Evolutionary conservation across 1,140 invertebrate species (phyloP).

Genomic region (Paraescarpia echinospica): DNA sequence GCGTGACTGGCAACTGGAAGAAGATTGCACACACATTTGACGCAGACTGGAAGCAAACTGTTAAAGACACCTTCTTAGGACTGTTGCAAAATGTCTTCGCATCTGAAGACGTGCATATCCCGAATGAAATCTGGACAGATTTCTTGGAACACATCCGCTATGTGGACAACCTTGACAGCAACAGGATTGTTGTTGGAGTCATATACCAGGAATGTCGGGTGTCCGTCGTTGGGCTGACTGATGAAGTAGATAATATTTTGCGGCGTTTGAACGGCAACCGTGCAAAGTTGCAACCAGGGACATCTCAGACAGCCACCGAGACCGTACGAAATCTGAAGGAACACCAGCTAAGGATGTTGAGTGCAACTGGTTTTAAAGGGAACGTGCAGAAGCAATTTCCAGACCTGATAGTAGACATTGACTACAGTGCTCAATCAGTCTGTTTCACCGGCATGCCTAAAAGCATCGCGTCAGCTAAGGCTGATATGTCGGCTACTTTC

Average conservation of each 20-base stretch:
- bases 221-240: background rate
- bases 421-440: background rate
- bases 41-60: background rate
- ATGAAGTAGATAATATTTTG: background rate
- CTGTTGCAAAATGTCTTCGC: background rate
- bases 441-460: background rate
- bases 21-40: background rate
- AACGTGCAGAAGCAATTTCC: background rate
- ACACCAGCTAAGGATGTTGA: background rate
- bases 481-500: background rate
- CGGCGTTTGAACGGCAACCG: background rate
- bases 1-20: background rate
- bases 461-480: background rate
- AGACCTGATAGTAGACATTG: background rate
- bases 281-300: background rate
- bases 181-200: background rate
- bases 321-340: background rate
- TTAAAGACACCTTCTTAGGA: background rate
- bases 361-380: background rate
- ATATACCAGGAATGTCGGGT: background rate
- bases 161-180: background rate
- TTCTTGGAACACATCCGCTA: background rate
- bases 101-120: background rate
- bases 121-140: background rate
- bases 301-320: background rate